phyloP scores from a whole-genome alignment of 1,140 invertebrate species.

The Calliphora vicina region DNA sequence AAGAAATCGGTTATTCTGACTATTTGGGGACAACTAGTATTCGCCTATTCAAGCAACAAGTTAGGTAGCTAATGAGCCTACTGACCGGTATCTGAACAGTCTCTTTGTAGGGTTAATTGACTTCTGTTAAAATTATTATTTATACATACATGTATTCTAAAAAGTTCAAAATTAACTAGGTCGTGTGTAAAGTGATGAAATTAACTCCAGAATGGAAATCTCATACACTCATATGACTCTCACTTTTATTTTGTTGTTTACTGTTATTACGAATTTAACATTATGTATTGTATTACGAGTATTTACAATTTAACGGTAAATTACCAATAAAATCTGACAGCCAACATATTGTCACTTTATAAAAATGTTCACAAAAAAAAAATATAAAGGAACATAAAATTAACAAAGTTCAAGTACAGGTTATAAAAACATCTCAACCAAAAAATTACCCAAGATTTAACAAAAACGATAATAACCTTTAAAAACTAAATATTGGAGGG shows the following conservation, averaged over 20 bases:
- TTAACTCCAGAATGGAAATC: no score
- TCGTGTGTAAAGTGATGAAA: no score
- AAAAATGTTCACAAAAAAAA: neutral
- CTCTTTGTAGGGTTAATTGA: no score
- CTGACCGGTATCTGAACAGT: no score
- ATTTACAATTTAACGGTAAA: conserved; percentile 3
- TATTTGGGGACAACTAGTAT: no score
- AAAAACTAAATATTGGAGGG: neutral
- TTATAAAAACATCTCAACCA: neutral
- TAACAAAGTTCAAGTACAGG: conserved; percentile 1
- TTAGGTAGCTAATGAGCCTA: no score
- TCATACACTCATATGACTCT: neutral
- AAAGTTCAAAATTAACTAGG: no score
- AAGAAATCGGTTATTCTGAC: no score
- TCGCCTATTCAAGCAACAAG: no score
- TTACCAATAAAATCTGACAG: neutral
- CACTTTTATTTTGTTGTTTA: neutral
- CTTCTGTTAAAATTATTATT: no score
- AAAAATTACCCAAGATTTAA: neutral
- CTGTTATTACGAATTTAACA: neutral
- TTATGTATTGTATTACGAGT: no score
- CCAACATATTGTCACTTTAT: neutral
- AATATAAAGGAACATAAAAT: neutral
- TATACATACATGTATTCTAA: no score
- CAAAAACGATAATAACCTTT: conserved; percentile 8